Evolutionary conservation across 1,140 invertebrate species (phyloP), one percentile per base, ranked within the genome.

Genomic region (Drosophila pachea): DNA sequence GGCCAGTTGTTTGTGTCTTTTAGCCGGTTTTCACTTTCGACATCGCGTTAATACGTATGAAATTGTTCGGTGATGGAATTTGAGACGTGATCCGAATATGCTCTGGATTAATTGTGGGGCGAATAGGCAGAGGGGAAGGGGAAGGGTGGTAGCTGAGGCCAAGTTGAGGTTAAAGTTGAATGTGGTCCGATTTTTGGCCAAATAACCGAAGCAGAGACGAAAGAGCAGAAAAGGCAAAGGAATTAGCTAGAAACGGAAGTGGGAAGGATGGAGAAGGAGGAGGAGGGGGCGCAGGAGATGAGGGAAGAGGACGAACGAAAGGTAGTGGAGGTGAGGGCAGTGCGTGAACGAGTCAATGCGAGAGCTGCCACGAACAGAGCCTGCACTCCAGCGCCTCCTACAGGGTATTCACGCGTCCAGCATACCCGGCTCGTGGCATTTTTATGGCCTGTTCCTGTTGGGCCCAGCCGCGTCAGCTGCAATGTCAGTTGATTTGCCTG

Each of bases 11-110:
- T 62, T 49, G 36, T 63, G 59, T 50, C 48, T 36, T 58, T 36
- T 38, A 61, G 61, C 36, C 53, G 75, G 68, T 79, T 79, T 79
- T 79, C 76, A 79, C 76, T 79, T 79, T 81, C 76, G 70, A 76
- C 76, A 84, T 73, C 71, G 77, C 76, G 79, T 84, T 86, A 84
- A 84, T 84, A 84, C 81, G 81, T 81, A 87, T 86, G 82, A 84
- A 84, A 86, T 84, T 77, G 81, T 84, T 86, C 82, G 78, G 83
- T 82, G 81, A 84, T 84, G 78, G 81, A 68, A 82, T 87, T 74
- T 58, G 56, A 66, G 60, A 84, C 81, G 81, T 84, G 81, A 84
- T 86, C 69, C 56, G 81, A 86, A 84, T 84, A 86, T 75, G 3
- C 22, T 67, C 58, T 63, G 75, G 78, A 83, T 83, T 82, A 83